Evolutionary conservation across 2,797 vertebrate genomes (phyloP), one percentile per base, ranked within the genome.

Genomic region (Zalophus californianus): DNA sequence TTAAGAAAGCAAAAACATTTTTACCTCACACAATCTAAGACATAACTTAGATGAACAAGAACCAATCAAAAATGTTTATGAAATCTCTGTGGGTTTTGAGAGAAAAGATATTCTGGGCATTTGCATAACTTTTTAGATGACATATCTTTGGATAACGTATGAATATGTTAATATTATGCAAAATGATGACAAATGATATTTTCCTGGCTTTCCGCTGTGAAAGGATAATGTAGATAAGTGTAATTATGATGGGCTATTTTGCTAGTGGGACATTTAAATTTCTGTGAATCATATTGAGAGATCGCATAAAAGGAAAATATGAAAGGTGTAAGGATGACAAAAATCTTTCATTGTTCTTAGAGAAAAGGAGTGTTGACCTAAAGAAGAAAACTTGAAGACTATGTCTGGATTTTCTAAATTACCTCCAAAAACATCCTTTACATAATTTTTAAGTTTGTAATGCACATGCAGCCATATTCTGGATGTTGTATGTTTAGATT

Each of bases 231-330:
- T 7, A 82, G 25, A 32, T 82, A 82, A 64, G 78, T 91, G 70
- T 91, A 50, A 93, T 78, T n/a, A 60, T 29, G 66, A 82, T 87
- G 79, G 52, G 60, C 32, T 86, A 41, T 83, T 93, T 95, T 96
- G 48, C n/a, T 83, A 86, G 44, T 27, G 27, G 56, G 35, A 70
- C 27, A 70, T 93, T 78, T 62, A 70, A 54, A 84, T 84, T 87
- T 92, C 27, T 73, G 32, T 87, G 70, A 90, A 79, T 90, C 72
- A 90, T 92, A 90, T 70, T 90, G 70, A 90, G 16, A 75, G 16
- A 52, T 32, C 52, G 75, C 54, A 92, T 87, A 85, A 90, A 91
- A 85, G 56, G 90, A 92, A 96, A 92, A 48, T 94, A 72, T 29
- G 23, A 82, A 92, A 91, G 29, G 35, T 56, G 1, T 85, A 90